These are phyloP conservation scores for Actias luna DNA, from an alignment of 2,888 invertebrate genomes.

Conservation along the genomic window DNA sequence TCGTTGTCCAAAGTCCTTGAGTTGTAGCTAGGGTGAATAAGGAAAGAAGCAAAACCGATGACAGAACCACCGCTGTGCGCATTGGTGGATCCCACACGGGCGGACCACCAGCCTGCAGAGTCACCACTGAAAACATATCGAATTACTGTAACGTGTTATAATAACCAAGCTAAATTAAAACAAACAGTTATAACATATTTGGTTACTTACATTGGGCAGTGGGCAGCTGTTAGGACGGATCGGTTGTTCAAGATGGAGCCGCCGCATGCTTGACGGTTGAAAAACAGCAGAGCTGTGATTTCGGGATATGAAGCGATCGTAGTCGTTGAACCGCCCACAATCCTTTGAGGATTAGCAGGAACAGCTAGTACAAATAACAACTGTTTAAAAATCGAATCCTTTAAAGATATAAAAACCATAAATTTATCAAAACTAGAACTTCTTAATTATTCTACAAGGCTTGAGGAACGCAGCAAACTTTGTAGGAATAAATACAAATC, in stretches of 20 bases:
- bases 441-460: no score
- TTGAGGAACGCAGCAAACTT: neutral
- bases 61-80: constrained; percentile 50
- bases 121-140: constrained; percentile 35
- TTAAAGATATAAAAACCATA: no score
- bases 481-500: neutral
- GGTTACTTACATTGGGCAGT: constrained; percentile 41
- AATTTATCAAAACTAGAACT: neutral
- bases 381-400: no score
- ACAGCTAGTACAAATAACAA: constrained; percentile 26
- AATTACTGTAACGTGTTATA: neutral
- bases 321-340: constrained; percentile 44
- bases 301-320: constrained; percentile 38
- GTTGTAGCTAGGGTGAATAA: constrained; percentile 52
- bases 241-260: constrained; percentile 45
- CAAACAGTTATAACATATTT: no score
- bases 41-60: constrained; percentile 25
- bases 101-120: constrained; percentile 36
- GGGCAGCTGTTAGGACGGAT: constrained; percentile 46
- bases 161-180: neutral
- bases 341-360: constrained; percentile 33
- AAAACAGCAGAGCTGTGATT: constrained; percentile 32
- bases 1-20: constrained; percentile 40
- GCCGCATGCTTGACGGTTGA: constrained; percentile 30
- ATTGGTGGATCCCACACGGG: constrained; percentile 49